These are phyloP conservation scores for Bombycilla garrulus DNA, from an alignment of 2,113 vertebrate species.

Conservation along the genomic window DNA sequence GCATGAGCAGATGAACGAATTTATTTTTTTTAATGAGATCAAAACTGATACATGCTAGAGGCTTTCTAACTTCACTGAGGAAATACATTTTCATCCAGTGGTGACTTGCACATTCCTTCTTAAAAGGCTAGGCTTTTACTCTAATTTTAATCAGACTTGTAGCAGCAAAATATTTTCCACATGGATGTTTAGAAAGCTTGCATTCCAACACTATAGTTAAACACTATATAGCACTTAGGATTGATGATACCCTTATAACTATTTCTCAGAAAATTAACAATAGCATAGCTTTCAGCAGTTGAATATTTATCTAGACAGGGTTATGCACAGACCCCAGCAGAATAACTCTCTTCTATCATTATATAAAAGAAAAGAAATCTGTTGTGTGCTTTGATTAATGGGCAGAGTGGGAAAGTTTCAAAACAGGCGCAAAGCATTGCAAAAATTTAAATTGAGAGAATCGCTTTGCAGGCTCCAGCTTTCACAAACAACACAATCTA, in stretches of 20 bases:
- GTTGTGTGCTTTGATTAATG: background rate
- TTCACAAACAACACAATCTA: background rate
- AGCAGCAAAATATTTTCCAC: background rate
- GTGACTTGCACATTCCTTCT: background rate
- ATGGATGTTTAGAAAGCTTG: background rate
- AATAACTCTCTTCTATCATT: background rate
- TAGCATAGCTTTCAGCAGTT: background rate
- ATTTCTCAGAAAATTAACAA: background rate
- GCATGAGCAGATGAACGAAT: background rate
- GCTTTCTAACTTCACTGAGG: background rate
- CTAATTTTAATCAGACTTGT: background rate
- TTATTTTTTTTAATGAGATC: background rate
- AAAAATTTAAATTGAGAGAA: constrained; percentile 8
- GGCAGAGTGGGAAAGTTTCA: background rate
- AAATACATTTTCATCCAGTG: background rate
- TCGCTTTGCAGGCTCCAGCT: background rate
- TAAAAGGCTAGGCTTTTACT: background rate
- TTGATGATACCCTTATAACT: background rate
- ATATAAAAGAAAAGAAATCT: background rate
- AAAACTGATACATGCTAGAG: background rate
- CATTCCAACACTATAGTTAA: background rate
- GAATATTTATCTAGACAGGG: background rate
- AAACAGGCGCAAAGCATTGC: background rate
- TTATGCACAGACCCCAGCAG: background rate
- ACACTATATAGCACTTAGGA: background rate